These are phyloP conservation scores for Rhinoderma darwinii DNA, from an alignment of 2,113 vertebrate genomes.

Conservation along the genomic window DNA sequence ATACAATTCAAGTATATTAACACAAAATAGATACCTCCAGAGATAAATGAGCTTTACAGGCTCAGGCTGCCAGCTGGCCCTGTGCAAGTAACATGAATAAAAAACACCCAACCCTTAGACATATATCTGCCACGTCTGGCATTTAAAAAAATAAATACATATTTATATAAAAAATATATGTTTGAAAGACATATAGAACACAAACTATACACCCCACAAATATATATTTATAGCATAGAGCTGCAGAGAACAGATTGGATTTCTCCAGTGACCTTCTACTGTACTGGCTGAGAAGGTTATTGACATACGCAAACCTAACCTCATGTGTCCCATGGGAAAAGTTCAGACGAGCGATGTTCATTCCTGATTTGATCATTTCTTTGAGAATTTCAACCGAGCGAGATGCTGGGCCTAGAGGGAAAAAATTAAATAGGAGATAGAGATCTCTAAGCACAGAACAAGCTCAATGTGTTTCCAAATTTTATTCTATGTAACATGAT, in stretches of 20 bases:
- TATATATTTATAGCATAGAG: slow-evolving; percentile 43
- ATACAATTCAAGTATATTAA: neutral
- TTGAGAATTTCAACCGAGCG: slow-evolving; percentile 85
- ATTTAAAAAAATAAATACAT: too few relatives aligned
- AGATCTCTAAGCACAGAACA: neutral
- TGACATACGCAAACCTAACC: slow-evolving; percentile 70
- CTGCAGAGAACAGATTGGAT: slow-evolving; percentile 32
- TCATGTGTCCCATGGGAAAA: slow-evolving; percentile 98
- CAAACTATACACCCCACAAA: neutral
- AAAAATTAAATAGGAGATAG: neutral
- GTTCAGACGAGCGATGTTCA: slow-evolving; percentile 97
- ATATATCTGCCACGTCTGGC: neutral
- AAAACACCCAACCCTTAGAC: neutral
- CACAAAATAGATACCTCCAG: neutral
- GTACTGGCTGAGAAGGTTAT: neutral
- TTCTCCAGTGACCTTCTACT: slow-evolving; percentile 45
- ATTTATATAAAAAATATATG: too few relatives aligned
- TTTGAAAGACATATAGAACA: too few relatives aligned
- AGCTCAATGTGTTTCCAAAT: neutral
- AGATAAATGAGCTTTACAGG: neutral
- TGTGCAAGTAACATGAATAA: neutral
- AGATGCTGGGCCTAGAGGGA: slow-evolving; percentile 85
- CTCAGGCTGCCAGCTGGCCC: neutral
- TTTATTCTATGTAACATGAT: neutral
- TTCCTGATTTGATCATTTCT: slow-evolving; percentile 97